Conservation (phyloP, 2,888 invertebrate species). For the Limnephilus rhombicus region DNA sequence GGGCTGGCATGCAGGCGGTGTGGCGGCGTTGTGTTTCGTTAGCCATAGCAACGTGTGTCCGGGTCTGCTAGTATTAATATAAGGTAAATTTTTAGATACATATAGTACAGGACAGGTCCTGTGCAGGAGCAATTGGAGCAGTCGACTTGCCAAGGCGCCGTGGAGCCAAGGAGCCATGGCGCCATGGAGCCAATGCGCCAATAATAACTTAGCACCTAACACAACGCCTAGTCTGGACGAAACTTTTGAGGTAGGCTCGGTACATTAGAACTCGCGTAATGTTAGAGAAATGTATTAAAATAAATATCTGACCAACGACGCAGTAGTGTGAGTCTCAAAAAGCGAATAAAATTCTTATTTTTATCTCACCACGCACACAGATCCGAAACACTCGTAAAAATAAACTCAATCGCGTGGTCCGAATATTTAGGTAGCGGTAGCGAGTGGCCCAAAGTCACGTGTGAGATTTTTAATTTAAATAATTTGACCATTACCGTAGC, state of each 20-base stretch:
- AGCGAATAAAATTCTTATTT: neutral
- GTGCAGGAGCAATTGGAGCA: too few relatives aligned
- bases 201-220: too few relatives aligned
- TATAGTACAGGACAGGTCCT: too few relatives aligned
- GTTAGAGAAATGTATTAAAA: neutral
- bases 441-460: neutral
- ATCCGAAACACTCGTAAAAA: neutral
- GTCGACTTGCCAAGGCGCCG: too few relatives aligned
- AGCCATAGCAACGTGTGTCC: too few relatives aligned
- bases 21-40: too few relatives aligned
- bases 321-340: neutral
- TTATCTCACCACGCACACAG: neutral
- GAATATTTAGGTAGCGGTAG: neutral
- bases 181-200: too few relatives aligned
- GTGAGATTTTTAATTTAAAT: neutral
- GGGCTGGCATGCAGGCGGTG: too few relatives aligned
- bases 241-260: neutral
- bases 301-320: neutral
- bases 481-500: neutral
- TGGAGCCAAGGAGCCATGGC: too few relatives aligned
- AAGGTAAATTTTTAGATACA: too few relatives aligned
- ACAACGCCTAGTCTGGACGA: too few relatives aligned
- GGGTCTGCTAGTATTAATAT: too few relatives aligned
- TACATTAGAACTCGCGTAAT: neutral
- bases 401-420: neutral